Conservation (phyloP, 2,888 invertebrate species). For the Myopa tessellatipennis region DNA sequence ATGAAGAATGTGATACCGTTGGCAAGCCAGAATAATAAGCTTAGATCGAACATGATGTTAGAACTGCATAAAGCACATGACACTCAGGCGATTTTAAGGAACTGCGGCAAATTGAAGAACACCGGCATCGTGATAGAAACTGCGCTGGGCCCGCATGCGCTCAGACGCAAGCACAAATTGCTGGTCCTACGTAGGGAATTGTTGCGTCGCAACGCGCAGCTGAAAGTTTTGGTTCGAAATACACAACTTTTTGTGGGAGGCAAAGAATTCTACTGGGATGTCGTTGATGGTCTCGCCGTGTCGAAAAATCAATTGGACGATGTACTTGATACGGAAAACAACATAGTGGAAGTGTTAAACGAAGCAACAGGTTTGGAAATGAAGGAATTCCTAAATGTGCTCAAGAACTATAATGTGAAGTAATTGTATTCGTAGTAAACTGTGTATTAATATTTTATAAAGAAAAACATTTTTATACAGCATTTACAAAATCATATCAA, state of each 20-base stretch:
- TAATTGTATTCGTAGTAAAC: not conserved
- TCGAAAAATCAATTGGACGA: not conserved
- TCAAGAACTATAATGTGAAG: conserved; percentile 49
- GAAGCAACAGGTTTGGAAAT: conserved; percentile 46
- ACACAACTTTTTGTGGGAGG: conserved; percentile 45
- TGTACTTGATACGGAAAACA: not conserved
- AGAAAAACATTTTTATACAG: no score
- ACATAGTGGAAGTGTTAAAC: conserved; percentile 33
- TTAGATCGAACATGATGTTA: conserved; percentile 41
- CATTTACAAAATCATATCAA: not conserved
- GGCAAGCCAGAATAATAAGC: conserved; percentile 14
- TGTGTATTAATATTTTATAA: no score
- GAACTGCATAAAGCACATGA: conserved; percentile 44
- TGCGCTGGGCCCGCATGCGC: conserved; percentile 46
- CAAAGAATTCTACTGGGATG: conserved; percentile 50
- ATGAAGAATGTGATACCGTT: conserved; percentile 43
- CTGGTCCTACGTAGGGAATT: conserved; percentile 50
- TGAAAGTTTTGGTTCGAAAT: conserved; percentile 47
- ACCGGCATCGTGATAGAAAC: conserved; percentile 49
- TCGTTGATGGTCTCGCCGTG: conserved; percentile 47
- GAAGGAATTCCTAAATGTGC: conserved; percentile 48
- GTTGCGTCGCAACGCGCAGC: conserved; percentile 45
- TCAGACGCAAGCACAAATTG: conserved; percentile 48
- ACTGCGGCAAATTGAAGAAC: conserved; percentile 46
- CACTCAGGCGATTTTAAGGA: conserved; percentile 45